phyloP scores from a whole-genome alignment of 2,113 vertebrate genomes.

The Condylura cristata region DNA sequence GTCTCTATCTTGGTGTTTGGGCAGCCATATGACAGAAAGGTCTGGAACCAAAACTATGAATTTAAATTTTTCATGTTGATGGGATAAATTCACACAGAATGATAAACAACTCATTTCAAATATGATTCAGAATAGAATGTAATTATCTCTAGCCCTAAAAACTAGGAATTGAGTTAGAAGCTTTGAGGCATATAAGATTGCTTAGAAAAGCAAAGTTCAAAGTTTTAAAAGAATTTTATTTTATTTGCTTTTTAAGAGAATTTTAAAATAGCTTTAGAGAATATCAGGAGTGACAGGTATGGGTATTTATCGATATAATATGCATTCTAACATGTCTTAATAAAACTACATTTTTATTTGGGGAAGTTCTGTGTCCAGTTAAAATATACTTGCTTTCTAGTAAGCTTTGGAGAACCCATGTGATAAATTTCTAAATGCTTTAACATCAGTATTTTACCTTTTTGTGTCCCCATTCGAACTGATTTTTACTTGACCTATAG shows the following conservation, averaged over 20 bases:
- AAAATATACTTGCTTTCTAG: background rate
- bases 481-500: background rate
- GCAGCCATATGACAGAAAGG: background rate
- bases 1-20: background rate
- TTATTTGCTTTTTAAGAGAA: too few species aligned
- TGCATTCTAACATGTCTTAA: background rate
- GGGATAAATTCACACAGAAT: conserved; percentile 3
- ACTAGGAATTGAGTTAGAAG: conserved; percentile 35
- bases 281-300: background rate
- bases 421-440: background rate
- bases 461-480: background rate
- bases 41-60: background rate
- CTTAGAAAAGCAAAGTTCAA: background rate
- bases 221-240: background rate
- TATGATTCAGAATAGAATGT: background rate
- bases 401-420: background rate
- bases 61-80: conserved; percentile 31
- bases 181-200: conserved; percentile 34
- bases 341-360: background rate
- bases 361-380: background rate
- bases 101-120: conserved; percentile 42
- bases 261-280: background rate
- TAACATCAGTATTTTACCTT: background rate
- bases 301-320: background rate
- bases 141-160: conserved; percentile 15